Evolutionary conservation across 2,113 vertebrate genomes (phyloP).

Genomic region (Prionailurus viverrinus): DNA sequence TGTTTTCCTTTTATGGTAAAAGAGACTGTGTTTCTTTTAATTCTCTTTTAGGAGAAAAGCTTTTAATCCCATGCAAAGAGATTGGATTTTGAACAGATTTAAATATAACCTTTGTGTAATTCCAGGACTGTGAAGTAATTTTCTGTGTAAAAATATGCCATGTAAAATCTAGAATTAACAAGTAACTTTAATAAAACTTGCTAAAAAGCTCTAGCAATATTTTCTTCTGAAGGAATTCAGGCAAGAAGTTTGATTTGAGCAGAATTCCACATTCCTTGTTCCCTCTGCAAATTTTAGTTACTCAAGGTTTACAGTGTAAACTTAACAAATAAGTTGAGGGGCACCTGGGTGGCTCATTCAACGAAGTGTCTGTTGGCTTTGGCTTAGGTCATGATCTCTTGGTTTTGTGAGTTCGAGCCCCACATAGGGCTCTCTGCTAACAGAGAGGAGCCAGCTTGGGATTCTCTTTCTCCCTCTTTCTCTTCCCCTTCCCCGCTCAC

Average conservation of each 20-base stretch:
- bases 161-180: slow-evolving; percentile 38
- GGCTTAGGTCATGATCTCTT: too few relatives aligned
- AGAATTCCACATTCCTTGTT: not conserved
- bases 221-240: not conserved
- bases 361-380: too few relatives aligned
- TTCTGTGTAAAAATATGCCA: slow-evolving; percentile 61
- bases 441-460: too few relatives aligned
- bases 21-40: slow-evolving; percentile 6
- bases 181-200: slow-evolving; percentile 44
- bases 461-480: too few relatives aligned
- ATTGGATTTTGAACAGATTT: slow-evolving; percentile 41
- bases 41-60: slow-evolving; percentile 41
- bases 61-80: slow-evolving; percentile 45
- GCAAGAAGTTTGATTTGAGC: slow-evolving; percentile 36
- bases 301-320: slow-evolving; percentile 15
- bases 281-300: slow-evolving; percentile 41
- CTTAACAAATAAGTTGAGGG: not conserved
- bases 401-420: too few relatives aligned
- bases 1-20: slow-evolving; percentile 73
- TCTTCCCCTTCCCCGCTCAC: too few relatives aligned
- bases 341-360: too few relatives aligned
- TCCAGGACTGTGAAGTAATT: slow-evolving; percentile 44
- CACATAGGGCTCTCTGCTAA: too few relatives aligned
- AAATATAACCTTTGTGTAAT: slow-evolving; percentile 53
- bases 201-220: slow-evolving; percentile 20